Conservation (phyloP, 2,797 vertebrate genomes). For the Sebastes reedi region DNA sequence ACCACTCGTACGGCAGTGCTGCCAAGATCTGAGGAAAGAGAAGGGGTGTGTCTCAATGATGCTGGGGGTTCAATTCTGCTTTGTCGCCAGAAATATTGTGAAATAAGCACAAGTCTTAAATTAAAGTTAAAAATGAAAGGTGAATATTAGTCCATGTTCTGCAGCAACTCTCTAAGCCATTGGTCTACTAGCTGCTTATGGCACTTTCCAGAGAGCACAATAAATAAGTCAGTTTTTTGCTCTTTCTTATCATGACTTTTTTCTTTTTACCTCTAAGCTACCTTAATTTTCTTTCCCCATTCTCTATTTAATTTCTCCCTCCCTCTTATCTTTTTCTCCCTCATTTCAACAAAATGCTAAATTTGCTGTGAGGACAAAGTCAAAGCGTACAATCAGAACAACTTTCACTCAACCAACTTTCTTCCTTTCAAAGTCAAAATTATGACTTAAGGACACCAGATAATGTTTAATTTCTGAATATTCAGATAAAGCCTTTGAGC, state of each 20-base stretch:
- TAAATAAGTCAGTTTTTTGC: background rate
- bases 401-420: background rate
- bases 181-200: background rate
- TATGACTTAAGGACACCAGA: conserved; percentile 31
- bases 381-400: background rate
- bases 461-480: conserved; percentile 37
- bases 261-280: background rate
- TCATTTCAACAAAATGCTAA: conserved; percentile 31
- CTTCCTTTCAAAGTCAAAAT: conserved; percentile 37
- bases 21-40: conserved; percentile 88
- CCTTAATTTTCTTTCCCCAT: background rate
- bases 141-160: background rate
- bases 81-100: background rate
- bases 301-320: conserved; percentile 8
- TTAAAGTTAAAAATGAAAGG: background rate
- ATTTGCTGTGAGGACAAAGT: conserved; percentile 28
- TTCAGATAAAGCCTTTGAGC: conserved; percentile 32
- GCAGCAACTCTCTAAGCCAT: background rate
- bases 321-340: background rate
- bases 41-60: background rate
- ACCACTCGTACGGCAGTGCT: conserved; percentile 93
- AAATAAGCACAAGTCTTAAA: background rate
- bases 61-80: background rate
- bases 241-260: background rate
- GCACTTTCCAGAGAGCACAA: background rate